A percentile compares a stretch with the other conserved stretches of the same genome.
phyloP scores from a whole-genome alignment of 2,797 vertebrate genomes.

The Centroberyx gerrardi region DNA sequence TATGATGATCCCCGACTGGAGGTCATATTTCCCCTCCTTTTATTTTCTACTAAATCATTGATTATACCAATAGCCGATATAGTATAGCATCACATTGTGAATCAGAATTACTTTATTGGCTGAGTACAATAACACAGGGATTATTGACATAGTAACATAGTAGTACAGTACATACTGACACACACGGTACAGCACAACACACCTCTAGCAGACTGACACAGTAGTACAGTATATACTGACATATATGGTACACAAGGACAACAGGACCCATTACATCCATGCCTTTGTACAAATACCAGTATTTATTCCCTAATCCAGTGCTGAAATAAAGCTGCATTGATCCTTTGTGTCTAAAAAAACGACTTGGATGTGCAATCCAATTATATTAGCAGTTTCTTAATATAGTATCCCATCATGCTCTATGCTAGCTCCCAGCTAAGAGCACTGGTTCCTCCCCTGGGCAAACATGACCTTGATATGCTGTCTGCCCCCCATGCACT shows the following conservation, averaged over 20 bases:
- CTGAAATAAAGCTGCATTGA: not conserved
- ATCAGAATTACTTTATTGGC: too few species aligned
- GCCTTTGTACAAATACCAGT: not conserved
- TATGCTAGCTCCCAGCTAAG: slow-evolving; percentile 57
- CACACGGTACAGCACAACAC: too few species aligned
- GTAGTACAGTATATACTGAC: not conserved
- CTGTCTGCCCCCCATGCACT: slow-evolving; percentile 48
- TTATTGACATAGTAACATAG: too few species aligned
- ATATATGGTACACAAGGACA: not conserved
- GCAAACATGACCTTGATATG: slow-evolving; percentile 74
- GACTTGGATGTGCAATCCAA: slow-evolving; percentile 31
- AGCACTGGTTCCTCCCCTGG: slow-evolving; percentile 66
- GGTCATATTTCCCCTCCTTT: too few species aligned
- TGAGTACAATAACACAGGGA: too few species aligned
- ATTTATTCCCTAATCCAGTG: not conserved
- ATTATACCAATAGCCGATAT: too few species aligned
- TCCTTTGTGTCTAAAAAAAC: slow-evolving; percentile 19
- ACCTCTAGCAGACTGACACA: not conserved
- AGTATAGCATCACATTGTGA: too few species aligned
- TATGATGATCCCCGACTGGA: too few species aligned
- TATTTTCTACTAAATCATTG: too few species aligned
- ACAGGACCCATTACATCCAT: not conserved
- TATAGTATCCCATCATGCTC: slow-evolving; percentile 67
- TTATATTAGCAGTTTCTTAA: slow-evolving; percentile 63
- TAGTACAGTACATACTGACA: too few species aligned